Evolutionary conservation across 2,888 invertebrate genomes (phyloP).

Genomic region (Physocephala rufipes): DNA sequence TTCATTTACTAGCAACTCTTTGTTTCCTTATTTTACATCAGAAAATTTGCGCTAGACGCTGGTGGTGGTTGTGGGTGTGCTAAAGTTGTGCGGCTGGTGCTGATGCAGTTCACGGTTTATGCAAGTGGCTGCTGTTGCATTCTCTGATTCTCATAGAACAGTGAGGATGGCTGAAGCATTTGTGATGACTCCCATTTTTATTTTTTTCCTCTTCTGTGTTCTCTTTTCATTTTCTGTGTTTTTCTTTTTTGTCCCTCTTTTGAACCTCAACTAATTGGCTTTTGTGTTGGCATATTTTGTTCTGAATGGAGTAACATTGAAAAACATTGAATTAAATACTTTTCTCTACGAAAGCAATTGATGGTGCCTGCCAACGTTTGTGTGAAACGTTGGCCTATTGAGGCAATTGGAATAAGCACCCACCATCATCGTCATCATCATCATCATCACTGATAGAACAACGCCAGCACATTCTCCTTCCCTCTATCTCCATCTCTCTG

Average conservation of each 20-base stretch:
- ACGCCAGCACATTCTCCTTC: background rate
- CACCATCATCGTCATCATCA: background rate
- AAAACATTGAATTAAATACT: slow-evolving; percentile 30
- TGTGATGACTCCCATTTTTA: slow-evolving; percentile 8
- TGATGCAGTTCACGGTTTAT: background rate
- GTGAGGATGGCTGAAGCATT: slow-evolving; percentile 8
- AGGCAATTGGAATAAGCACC: background rate
- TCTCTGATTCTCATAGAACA: slow-evolving; percentile 27
- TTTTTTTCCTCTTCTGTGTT: background rate
- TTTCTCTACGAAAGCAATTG: slow-evolving; percentile 7
- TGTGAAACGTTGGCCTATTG: slow-evolving; percentile 7
- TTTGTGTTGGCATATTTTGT: slow-evolving; percentile 28
- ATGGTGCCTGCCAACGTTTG: background rate
- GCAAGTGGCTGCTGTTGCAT: background rate
- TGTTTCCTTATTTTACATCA: background rate
- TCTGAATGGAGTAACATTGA: slow-evolving; percentile 13
- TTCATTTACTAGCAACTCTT: background rate
- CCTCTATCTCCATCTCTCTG: too few species aligned
- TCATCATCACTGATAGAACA: background rate
- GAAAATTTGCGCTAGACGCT: slow-evolving; percentile 1
- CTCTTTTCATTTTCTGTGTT: background rate
- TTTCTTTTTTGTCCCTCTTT: background rate
- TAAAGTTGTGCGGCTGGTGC: background rate
- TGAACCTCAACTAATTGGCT: slow-evolving; percentile 27
- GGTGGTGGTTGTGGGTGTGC: too few species aligned